Conservation (phyloP, 2,113 vertebrate genomes). For the Daubentonia madagascariensis region DNA sequence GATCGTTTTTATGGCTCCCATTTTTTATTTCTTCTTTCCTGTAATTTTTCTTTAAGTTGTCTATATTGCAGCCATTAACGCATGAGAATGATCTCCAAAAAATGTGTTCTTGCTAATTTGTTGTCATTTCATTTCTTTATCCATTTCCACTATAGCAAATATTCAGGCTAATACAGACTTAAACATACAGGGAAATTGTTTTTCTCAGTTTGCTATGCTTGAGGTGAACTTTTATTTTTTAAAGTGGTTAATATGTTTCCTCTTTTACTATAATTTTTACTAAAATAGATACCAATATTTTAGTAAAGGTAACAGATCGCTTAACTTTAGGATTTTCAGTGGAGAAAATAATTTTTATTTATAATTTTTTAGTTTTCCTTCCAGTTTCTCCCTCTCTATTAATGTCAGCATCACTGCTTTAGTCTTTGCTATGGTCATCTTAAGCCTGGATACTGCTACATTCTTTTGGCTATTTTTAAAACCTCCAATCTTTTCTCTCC, state of each 20-base stretch:
- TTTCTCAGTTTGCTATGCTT: background rate
- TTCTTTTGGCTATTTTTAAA: background rate
- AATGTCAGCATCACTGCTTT: background rate
- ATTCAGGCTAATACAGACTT: background rate
- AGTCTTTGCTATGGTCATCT: background rate
- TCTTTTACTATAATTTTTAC: background rate
- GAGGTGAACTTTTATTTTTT: background rate
- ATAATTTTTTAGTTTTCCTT: background rate
- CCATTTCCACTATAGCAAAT: background rate
- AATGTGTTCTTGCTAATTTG: background rate
- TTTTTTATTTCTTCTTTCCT: background rate
- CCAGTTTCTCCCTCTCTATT: background rate
- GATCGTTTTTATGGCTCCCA: background rate
- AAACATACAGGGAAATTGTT: background rate
- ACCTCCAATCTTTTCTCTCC: background rate
- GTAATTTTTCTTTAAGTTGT: background rate
- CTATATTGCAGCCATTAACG: background rate
- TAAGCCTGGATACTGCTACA: background rate
- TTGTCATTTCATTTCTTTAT: background rate
- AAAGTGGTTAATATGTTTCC: background rate
- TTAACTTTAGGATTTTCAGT: background rate
- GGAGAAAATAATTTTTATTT: background rate
- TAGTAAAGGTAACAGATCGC: background rate
- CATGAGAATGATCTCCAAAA: constrained; percentile 1
- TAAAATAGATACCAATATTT: background rate